Percentiles rank a stretch among this genome's conserved stretches.
Conservation (phyloP, 2,113 vertebrate species). For the Dicrurus megarhynchus region DNA sequence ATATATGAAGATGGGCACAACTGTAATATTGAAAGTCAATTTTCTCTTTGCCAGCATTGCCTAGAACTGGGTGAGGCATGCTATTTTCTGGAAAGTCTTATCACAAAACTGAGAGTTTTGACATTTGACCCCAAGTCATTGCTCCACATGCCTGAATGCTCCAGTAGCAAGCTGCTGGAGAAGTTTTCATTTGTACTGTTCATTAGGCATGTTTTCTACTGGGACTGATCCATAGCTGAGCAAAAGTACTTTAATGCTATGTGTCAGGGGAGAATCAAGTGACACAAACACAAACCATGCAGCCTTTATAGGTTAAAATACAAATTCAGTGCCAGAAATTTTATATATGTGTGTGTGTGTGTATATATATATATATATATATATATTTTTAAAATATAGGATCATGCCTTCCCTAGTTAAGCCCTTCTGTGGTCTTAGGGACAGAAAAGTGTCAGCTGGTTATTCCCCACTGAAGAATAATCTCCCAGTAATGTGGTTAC, state of each 20-base stretch:
- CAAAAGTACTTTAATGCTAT: background rate
- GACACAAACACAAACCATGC: background rate
- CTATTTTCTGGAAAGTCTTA: background rate
- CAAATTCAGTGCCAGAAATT: background rate
- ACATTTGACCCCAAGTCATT: background rate
- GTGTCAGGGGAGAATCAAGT: background rate
- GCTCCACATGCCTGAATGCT: background rate
- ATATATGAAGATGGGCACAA: background rate
- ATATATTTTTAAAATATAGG: no score
- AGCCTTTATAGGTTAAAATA: background rate
- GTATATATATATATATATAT: fast-evolving
- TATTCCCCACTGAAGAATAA: background rate
- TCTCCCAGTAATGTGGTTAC: background rate
- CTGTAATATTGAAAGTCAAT: background rate
- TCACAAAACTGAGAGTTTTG: background rate
- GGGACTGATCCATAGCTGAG: background rate
- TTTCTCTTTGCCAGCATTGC: background rate
- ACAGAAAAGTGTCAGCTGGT: background rate
- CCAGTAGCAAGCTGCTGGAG: background rate
- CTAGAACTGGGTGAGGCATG: background rate
- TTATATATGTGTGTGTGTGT: background rate
- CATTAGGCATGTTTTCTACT: background rate
- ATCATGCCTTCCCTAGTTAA: background rate
- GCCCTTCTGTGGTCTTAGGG: background rate
- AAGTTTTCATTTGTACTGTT: background rate